Percentiles rank a stretch among this genome's conserved stretches.
phyloP scores from a whole-genome alignment of 2,888 invertebrate species.

The Lapara coniferarum region DNA sequence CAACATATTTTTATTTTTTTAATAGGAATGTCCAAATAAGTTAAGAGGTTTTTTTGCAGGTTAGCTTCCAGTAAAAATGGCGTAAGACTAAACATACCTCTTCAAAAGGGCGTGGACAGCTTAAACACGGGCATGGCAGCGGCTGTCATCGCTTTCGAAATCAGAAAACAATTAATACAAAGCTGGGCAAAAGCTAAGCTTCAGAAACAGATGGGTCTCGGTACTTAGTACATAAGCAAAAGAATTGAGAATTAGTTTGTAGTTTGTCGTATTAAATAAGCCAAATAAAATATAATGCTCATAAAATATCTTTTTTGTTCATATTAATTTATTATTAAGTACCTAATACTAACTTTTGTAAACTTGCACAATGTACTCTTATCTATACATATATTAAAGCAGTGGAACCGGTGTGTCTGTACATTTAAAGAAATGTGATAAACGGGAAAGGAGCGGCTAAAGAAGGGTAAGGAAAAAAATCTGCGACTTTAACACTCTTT shows the following conservation, averaged over 20 bases:
- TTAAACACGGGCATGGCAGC: slow-evolving; percentile 93
- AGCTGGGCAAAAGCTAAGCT: slow-evolving; percentile 57
- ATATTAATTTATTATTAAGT: too few relatives aligned
- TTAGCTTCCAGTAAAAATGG: slow-evolving; percentile 85
- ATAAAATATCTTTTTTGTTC: too few relatives aligned
- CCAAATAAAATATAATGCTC: not conserved
- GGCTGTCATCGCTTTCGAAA: slow-evolving; percentile 93
- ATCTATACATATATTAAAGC: too few relatives aligned
- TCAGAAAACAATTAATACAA: slow-evolving; percentile 86
- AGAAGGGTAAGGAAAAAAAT: too few relatives aligned
- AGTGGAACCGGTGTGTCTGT: too few relatives aligned
- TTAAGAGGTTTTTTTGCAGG: slow-evolving; percentile 46
- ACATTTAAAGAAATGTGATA: too few relatives aligned
- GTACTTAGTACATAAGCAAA: not conserved
- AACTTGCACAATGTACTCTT: too few relatives aligned
- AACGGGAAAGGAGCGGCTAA: too few relatives aligned
- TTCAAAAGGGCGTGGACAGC: slow-evolving; percentile 90
- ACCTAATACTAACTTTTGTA: too few relatives aligned
- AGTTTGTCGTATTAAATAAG: not conserved
- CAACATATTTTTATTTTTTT: too few relatives aligned
- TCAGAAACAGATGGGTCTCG: slow-evolving; percentile 44
- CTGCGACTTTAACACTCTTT: too few relatives aligned
- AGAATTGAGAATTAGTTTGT: not conserved
- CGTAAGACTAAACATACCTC: slow-evolving; percentile 89
- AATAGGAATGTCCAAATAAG: too few relatives aligned